Base-by-base conservation (phyloP, 2,888 invertebrate species). In the Sesia bembeciformis region DNA sequence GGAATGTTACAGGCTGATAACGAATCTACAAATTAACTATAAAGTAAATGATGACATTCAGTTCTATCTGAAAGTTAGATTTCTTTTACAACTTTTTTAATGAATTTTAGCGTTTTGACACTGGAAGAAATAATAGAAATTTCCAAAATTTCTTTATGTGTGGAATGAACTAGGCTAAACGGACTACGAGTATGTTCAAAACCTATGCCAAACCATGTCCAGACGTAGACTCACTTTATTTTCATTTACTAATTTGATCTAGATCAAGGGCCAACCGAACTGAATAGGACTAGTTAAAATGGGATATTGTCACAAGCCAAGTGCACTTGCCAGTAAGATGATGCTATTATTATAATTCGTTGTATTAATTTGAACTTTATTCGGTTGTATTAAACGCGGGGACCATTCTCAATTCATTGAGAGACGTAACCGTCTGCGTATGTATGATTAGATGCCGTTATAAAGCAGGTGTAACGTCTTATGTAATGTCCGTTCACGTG, bases 241-340 rank as follows among this genome's bases (percentile, higher is more conserved):
- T 50, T 7, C 7, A 38, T 50, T 50, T 39, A 50, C 50, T 23
- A 39, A 50, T 38, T 68, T 67, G 66, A 83, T 76, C 74, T 75
- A 76, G 87, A 78, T 85, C 87, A 86, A 86, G 86, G 86, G 82
- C 79, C 68, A 65, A 70, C 68, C 68, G 74, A 78, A 67, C 67
- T 62, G 66, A 62, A 70, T 72, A 68, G 64, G 74, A 69, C 70
- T 68, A 71, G 78, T 78, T 81, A 83, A 52, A 82, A 79, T 79
- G 79, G 80, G 74, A 77, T 74, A 78, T 71, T 70, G 78, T 80
- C 73, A 76, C 74, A 69, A 76, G 87, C 85, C 86, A 87, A 85
- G 69, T 76, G 65, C 72, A 70, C 72, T 70, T 85, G 86, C 81
- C 86, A 85, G 81, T 72, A 64, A 69, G 63, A 67, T 64, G 67